Conservation (phyloP, 2,888 invertebrate species). For the Patella caerulea region DNA sequence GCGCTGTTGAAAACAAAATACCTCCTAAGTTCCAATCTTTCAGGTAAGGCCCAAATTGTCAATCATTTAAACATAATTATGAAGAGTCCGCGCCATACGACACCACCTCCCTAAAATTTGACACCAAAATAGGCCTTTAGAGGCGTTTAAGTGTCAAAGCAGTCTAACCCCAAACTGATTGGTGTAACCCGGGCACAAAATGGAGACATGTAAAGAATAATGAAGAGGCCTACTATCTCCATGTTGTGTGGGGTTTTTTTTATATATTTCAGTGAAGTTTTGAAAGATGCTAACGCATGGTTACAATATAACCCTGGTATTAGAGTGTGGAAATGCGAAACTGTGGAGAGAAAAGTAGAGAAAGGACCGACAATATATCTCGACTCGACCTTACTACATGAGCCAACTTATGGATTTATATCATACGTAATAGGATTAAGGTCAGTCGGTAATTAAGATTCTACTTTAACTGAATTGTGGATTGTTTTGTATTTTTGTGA, state of each 20-base stretch:
- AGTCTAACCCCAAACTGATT: too few species aligned
- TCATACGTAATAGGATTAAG: conserved; percentile 54
- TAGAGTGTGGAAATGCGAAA: conserved; percentile 42
- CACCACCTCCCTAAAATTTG: too few species aligned
- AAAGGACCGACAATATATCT: conserved; percentile 37
- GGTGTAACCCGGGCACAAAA: too few species aligned
- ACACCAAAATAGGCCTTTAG: too few species aligned
- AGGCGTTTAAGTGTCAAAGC: too few species aligned
- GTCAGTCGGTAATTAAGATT: conserved; percentile 16
- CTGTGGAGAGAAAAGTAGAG: conserved; percentile 41
- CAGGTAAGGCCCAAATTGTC: conserved; percentile 37
- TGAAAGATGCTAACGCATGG: conserved; percentile 50
- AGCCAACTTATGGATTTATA: conserved; percentile 52
- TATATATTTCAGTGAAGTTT: conserved; percentile 39
- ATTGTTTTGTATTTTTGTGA: background rate
- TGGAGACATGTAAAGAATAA: too few species aligned
- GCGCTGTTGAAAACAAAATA: conserved; percentile 45
- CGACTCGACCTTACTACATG: conserved; percentile 47
- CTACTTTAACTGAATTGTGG: background rate
- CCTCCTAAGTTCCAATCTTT: conserved; percentile 52
- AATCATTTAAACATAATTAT: background rate
- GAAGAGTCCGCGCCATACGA: too few species aligned
- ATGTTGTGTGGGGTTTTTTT: too few species aligned
- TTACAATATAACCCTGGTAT: conserved; percentile 31
- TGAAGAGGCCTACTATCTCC: too few species aligned